phyloP scores from a whole-genome alignment of 1,140 invertebrate species.

The Dendroctonus ponderosae region DNA sequence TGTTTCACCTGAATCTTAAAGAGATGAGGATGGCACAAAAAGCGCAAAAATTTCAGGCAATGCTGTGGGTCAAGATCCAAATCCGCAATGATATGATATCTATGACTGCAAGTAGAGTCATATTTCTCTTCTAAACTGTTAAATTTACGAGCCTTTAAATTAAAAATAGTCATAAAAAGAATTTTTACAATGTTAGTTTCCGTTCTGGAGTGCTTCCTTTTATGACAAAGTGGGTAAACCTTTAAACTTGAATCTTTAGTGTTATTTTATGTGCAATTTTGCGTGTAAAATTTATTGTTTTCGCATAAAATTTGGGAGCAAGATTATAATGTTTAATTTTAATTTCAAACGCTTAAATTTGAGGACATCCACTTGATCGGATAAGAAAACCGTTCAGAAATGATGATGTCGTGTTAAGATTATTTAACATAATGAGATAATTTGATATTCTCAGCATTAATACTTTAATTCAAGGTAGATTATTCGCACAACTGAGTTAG shows the following conservation, averaged over 20 bases:
- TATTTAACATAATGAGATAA: too few species aligned
- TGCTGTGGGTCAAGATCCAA: too few species aligned
- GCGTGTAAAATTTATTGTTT: constrained; percentile 10
- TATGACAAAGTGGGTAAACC: constrained; percentile 16
- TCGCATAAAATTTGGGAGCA: constrained; percentile 8
- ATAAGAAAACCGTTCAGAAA: too few species aligned
- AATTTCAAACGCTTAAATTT: too few species aligned
- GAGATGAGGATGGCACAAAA: neutral
- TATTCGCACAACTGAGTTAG: too few species aligned
- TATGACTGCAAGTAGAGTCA: constrained; percentile 3
- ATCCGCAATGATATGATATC: constrained; percentile 1
- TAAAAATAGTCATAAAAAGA: constrained; percentile 17
- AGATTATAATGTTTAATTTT: neutral
- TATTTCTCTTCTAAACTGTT: neutral
- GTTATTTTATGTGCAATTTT: constrained; percentile 14
- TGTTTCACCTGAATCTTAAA: neutral
- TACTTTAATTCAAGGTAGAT: too few species aligned
- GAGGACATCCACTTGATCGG: too few species aligned
- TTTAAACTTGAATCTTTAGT: constrained; percentile 14
- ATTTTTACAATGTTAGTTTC: constrained; percentile 23
- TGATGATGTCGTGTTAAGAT: too few species aligned
- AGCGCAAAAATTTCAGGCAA: too few species aligned
- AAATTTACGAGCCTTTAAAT: constrained; percentile 21
- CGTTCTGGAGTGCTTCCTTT: constrained; percentile 6
- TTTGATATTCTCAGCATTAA: too few species aligned